A percentile compares a stretch with the other conserved stretches of the same genome.
Conservation (phyloP, 2,797 vertebrate genomes). For the Urocyon cinereoargenteus region DNA sequence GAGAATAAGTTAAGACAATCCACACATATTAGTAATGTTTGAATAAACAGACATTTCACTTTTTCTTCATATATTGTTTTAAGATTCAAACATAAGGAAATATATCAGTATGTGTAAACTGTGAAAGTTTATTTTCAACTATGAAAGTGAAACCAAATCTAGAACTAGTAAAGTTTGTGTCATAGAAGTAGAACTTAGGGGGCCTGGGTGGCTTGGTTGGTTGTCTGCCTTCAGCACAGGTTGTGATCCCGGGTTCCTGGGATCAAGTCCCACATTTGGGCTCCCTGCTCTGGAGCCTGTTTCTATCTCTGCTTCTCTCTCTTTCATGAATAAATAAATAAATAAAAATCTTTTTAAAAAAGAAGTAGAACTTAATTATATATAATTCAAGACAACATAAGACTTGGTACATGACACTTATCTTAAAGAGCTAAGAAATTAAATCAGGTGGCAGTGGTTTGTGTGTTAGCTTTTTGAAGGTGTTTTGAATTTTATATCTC, state of each 20-base stretch:
- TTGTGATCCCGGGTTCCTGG: too few relatives aligned
- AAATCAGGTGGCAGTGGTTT: background rate
- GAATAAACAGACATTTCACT: slow-evolving; percentile 23
- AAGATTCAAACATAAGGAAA: slow-evolving; percentile 26
- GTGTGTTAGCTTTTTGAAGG: background rate
- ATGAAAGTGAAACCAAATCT: slow-evolving; percentile 55
- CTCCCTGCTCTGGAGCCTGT: too few relatives aligned
- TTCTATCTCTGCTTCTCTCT: too few relatives aligned
- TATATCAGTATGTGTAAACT: background rate
- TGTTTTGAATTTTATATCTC: slow-evolving; percentile 32
- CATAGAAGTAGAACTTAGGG: slow-evolving; percentile 47
- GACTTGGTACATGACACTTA: background rate
- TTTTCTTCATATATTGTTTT: background rate
- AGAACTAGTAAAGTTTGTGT: slow-evolving; percentile 31
- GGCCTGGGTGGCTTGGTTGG: too few relatives aligned
- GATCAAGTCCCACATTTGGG: too few relatives aligned
- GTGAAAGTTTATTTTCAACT: slow-evolving; percentile 67
- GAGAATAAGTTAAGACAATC: background rate
- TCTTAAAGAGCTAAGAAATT: slow-evolving; percentile 39
- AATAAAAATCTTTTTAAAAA: too few relatives aligned
- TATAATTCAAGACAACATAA: background rate
- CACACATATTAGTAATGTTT: slow-evolving; percentile 26
- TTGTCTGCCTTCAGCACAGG: too few relatives aligned
- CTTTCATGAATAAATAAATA: too few relatives aligned
- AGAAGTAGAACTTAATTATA: slow-evolving; percentile 63